Conservation (phyloP, 2,113 vertebrate species). For the Ochotona princeps region DNA sequence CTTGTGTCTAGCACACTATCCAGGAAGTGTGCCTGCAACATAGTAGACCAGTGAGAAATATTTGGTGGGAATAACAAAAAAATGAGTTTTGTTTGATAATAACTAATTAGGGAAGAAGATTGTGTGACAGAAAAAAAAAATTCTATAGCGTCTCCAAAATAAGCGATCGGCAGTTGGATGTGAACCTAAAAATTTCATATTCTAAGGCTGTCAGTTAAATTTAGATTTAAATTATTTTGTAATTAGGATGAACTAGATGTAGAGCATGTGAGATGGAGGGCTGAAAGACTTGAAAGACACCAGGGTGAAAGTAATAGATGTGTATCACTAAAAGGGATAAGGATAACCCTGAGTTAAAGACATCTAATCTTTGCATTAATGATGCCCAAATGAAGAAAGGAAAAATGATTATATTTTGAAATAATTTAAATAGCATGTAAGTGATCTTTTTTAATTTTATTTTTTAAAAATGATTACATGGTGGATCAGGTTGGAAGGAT, state of each 20-base stretch:
- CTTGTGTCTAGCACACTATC: not conserved
- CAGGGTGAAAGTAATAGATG: not conserved
- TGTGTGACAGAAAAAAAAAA: not conserved
- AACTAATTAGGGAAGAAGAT: not conserved
- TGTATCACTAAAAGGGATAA: not conserved
- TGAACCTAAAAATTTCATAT: not conserved
- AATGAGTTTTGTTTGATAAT: not conserved
- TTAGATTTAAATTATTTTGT: not conserved
- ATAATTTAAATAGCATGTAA: conserved; percentile 1
- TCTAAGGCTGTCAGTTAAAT: not conserved
- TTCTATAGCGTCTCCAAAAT: not conserved
- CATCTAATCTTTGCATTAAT: not conserved
- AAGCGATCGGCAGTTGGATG: not conserved
- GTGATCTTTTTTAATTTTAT: not conserved
- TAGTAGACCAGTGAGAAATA: not conserved
- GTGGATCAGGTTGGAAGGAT: no score
- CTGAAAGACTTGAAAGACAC: not conserved
- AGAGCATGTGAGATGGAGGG: no score
- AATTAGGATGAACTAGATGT: not conserved
- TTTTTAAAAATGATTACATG: no score
- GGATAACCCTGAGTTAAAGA: not conserved
- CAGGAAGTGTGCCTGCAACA: not conserved
- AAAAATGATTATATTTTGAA: not conserved
- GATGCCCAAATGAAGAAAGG: not conserved
- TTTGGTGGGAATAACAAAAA: not conserved